Base-by-base conservation (phyloP, 2,797 vertebrate genomes). In the Dendrocincla fuliginosa region DNA sequence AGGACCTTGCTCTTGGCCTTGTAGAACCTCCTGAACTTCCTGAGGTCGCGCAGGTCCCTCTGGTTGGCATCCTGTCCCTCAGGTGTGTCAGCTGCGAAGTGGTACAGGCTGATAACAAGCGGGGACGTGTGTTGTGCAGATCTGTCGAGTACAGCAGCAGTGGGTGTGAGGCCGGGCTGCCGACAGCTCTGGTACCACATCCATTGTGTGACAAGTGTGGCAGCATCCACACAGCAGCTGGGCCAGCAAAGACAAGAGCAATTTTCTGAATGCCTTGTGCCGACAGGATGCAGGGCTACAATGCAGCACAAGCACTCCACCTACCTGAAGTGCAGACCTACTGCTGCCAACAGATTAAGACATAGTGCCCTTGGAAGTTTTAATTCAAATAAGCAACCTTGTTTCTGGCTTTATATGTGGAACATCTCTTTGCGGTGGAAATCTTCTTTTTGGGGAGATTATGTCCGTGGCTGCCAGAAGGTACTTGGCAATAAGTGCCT, bases 301-400 rank as follows among this genome's bases (percentile, higher is more conserved):
- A 37, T 32, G 10, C 71, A 87, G 86, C 65, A 74, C 84, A 52
- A 92, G 87, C 57, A 91, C 89, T 94, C 92, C 95, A 78, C 73
- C 77, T 84, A 91, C 63, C 95, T 95, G 82, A 88, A 89, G 91
- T 67, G 87, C 13, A 85, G 73, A 65, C 88, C 92, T 33, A 35
- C 81, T 57, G 64, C 93, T 92, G 87, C 87, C 79, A 42, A 8
- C 6, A 63, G 42, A 78, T 93, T 78, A 91, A 91, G 55, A 76
- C 77, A 67, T 56, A 63, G 33, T 63, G 76, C 63, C 84, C 84
- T 63, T 33, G 50, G 53, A 94, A 93, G 10, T 23, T 64, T 90
- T 69, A 69, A 78, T 81, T 94, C 76, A 81, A 92, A 87, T 39
- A 81, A 86, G 41, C 35, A 87, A 2, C 74, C 47, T 13, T 41